Evolutionary conservation across 2,888 invertebrate species (phyloP).

Genomic region (Xylota segnis): DNA sequence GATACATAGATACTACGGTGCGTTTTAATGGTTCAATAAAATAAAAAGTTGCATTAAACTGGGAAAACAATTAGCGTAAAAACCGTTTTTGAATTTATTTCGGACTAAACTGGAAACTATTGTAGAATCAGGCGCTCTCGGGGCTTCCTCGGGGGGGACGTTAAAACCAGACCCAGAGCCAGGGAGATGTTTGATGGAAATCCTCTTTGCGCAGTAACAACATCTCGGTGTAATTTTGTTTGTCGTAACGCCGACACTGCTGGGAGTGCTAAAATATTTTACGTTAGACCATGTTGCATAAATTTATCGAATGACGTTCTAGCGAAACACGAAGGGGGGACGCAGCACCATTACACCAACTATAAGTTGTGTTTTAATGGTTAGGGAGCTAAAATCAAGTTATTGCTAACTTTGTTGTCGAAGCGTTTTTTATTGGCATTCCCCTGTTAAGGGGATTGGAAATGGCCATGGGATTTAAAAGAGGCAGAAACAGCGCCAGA

Average conservation of each 20-base stretch:
- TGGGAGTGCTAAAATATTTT: constrained; percentile 71
- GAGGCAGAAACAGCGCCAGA: not conserved
- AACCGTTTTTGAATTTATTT: constrained; percentile 79
- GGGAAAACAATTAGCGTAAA: constrained; percentile 84
- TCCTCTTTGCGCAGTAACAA: constrained; percentile 35
- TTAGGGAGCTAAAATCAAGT: constrained; percentile 61
- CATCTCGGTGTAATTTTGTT: constrained; percentile 59
- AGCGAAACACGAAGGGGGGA: constrained; percentile 36
- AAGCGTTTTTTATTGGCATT: constrained; percentile 34
- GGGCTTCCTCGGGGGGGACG: constrained; percentile 56
- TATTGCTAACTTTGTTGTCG: constrained; percentile 58
- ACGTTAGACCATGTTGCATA: constrained; percentile 70
- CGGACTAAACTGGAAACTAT: constrained; percentile 74
- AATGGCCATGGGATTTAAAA: constrained; percentile 7
- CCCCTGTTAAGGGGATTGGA: not conserved
- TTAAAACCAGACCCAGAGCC: constrained; percentile 37
- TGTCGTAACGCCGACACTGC: constrained; percentile 64
- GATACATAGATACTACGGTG: constrained; percentile 58
- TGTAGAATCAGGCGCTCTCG: constrained; percentile 55
- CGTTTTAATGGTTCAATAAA: constrained; percentile 76
- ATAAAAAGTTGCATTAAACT: constrained; percentile 81
- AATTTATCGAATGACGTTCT: constrained; percentile 70
- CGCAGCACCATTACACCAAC: constrained; percentile 50
- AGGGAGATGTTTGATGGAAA: constrained; percentile 65
- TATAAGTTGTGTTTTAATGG: constrained; percentile 65